These are phyloP conservation scores for Bombus ignitus DNA, from an alignment of 1,140 invertebrate species.

Conservation along the genomic window DNA sequence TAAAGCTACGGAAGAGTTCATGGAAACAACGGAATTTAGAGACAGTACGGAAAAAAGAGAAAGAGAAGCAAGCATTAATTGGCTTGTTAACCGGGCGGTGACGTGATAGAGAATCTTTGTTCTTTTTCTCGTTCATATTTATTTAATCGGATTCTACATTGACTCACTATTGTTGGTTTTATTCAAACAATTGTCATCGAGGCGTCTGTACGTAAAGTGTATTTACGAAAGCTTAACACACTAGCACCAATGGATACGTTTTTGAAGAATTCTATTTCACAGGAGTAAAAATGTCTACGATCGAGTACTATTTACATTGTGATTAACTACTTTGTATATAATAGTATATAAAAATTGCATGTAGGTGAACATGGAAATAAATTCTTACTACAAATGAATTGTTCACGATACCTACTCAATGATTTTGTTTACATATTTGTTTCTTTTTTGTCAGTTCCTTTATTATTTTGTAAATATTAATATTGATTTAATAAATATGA, in stretches of 20 bases:
- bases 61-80: constrained; percentile 92
- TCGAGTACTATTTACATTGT: neutral
- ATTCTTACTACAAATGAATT: neutral
- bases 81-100: constrained; percentile 86
- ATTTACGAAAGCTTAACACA: neutral
- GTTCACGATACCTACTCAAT: neutral
- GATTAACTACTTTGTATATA: neutral
- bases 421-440: neutral
- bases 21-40: constrained; percentile 98
- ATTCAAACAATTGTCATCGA: neutral
- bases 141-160: neutral
- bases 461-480: neutral
- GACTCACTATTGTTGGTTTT: neutral
- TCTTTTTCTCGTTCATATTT: neutral
- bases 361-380: neutral
- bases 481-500: neutral
- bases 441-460: neutral
- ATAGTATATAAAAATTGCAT: neutral
- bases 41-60: constrained; percentile 96
- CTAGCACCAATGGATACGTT: neutral
- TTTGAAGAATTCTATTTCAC: neutral
- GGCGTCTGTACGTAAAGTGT: neutral
- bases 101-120: constrained; percentile 40
- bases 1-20: constrained; percentile 97
- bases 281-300: neutral